A percentile compares a stretch with the other conserved stretches of the same genome.
Conservation (phyloP, 2,113 vertebrate genomes). For the Empidonax alnorum region DNA sequence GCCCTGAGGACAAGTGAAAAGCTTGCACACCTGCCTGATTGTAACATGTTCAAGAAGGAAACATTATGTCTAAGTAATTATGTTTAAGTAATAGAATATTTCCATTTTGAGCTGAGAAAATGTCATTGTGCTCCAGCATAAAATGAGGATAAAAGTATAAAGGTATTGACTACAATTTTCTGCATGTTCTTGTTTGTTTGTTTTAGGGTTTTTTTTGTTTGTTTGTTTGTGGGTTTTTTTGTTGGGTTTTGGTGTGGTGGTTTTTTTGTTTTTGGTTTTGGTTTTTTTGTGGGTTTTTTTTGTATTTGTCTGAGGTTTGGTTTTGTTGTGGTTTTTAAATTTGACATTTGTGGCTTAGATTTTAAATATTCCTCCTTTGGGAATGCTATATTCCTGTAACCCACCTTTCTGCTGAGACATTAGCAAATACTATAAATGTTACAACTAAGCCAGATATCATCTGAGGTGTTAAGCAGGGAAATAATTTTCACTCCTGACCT, state of each 20-base stretch:
- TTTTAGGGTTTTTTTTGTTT: background rate
- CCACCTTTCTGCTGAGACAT: background rate
- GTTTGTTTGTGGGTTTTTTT: too few relatives aligned
- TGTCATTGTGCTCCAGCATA: background rate
- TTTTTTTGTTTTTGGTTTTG: too few relatives aligned
- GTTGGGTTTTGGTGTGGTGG: too few relatives aligned
- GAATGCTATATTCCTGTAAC: background rate
- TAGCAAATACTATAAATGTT: slow-evolving; percentile 52
- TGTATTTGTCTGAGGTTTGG: background rate
- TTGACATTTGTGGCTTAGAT: background rate
- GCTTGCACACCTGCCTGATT: background rate
- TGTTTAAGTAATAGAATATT: background rate
- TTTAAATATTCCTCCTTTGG: background rate
- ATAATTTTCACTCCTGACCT: slow-evolving; percentile 45
- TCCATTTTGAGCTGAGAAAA: background rate
- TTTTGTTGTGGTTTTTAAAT: background rate
- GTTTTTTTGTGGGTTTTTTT: too few relatives aligned
- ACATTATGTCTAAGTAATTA: background rate
- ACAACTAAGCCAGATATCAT: slow-evolving; percentile 32
- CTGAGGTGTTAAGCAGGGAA: slow-evolving; percentile 5
- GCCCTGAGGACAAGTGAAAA: fast-evolving
- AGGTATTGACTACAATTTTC: background rate
- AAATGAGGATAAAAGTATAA: background rate
- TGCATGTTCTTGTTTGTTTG: background rate
- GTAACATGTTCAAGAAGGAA: background rate